Percentiles rank a stretch among this genome's conserved stretches.
Conservation (phyloP, 2,113 vertebrate species). For the Indri indri region DNA sequence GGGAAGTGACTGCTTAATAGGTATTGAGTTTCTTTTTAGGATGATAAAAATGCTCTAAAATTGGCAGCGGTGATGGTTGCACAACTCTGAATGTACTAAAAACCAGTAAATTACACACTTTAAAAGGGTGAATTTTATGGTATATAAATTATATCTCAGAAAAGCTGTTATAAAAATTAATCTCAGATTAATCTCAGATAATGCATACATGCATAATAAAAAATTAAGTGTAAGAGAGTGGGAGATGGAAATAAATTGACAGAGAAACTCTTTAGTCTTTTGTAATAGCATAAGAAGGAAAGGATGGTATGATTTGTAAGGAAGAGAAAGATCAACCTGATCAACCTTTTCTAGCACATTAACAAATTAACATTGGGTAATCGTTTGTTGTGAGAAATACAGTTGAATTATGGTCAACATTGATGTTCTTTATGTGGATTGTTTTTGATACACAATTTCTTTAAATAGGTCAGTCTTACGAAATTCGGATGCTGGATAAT, state of each 20-base stretch:
- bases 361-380: neutral
- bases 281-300: neutral
- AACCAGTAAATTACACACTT: neutral
- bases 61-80: neutral
- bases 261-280: neutral
- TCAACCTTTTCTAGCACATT: neutral
- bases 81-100: neutral
- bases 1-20: neutral
- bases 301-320: neutral
- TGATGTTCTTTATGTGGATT: neutral
- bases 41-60: neutral
- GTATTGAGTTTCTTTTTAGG: neutral
- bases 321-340: neutral
- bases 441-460: conserved; percentile 54
- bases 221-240: neutral
- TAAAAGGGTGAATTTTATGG: neutral
- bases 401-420: conserved; percentile 3
- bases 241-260: neutral
- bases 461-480: conserved; percentile 94
- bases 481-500: conserved; percentile 96
- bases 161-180: neutral
- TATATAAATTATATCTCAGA: neutral
- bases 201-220: neutral
- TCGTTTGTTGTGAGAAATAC: neutral
- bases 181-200: neutral